Evolutionary conservation across 2,888 invertebrate genomes (phyloP).

Genomic region (Dryomyza anilis): DNA sequence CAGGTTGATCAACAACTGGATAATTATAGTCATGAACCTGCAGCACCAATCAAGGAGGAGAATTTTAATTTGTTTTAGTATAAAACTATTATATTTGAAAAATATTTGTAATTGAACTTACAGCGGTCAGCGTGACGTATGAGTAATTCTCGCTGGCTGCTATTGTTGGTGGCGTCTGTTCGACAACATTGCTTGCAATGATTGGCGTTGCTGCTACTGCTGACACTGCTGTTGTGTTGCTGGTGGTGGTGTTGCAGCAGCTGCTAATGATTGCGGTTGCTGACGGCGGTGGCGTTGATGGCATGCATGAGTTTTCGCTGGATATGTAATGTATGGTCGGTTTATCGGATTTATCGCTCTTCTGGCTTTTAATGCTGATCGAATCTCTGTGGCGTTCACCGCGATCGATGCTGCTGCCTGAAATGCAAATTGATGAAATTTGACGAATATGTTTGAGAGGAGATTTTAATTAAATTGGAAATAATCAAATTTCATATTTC

Average conservation of each 20-base stretch:
- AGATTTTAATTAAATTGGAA: too few relatives aligned
- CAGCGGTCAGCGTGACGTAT: conserved; percentile 81
- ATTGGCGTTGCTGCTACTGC: conserved; percentile 30
- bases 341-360: conserved; percentile 48
- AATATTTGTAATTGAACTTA: too few relatives aligned
- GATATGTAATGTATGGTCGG: conserved; percentile 66
- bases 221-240: not conserved
- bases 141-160: conserved; percentile 73
- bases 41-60: conserved; percentile 13
- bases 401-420: conserved; percentile 52
- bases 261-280: not conserved
- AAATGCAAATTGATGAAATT: not conserved
- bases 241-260: conserved; percentile 16
- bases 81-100: too few relatives aligned
- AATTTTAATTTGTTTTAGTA: conserved; percentile 15
- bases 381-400: conserved; percentile 51
- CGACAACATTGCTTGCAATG: conserved; percentile 23
- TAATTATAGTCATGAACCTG: conserved; percentile 86
- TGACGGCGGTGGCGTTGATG: conserved; percentile 30
- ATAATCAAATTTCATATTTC: too few relatives aligned
- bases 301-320: conserved; percentile 56
- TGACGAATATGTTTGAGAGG: too few relatives aligned
- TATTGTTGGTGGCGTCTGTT: conserved; percentile 48
- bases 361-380: conserved; percentile 49
- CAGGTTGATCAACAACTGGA: conserved; percentile 65